These are phyloP conservation scores for Sebastes variabilis DNA, from an alignment of 2,797 vertebrate genomes.

Conservation along the genomic window DNA sequence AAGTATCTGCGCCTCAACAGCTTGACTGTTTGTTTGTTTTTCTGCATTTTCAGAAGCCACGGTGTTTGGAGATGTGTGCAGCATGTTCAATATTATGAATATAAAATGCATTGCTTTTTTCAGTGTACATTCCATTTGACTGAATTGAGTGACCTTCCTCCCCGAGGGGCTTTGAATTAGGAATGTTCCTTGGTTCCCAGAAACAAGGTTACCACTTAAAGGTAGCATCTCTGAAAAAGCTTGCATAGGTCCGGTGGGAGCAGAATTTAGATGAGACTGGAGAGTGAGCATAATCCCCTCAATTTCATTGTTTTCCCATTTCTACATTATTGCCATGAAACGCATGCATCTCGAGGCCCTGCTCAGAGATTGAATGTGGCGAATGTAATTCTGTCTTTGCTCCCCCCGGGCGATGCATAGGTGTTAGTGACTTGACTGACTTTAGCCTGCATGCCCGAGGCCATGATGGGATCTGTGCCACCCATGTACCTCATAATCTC, in stretches of 20 bases:
- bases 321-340: slow-evolving; percentile 68
- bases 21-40: slow-evolving; percentile 34
- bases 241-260: slow-evolving; percentile 51
- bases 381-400: slow-evolving; percentile 62
- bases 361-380: slow-evolving; percentile 60
- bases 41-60: background rate
- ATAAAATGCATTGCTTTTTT: slow-evolving; percentile 29
- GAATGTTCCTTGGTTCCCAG: slow-evolving; percentile 38
- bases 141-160: slow-evolving; percentile 35
- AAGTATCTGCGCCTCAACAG: background rate
- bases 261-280: slow-evolving; percentile 67
- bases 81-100: slow-evolving; percentile 41
- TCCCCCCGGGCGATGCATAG: slow-evolving; percentile 54
- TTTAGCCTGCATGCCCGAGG: slow-evolving; percentile 55
- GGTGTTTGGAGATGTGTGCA: slow-evolving; percentile 2
- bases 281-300: slow-evolving; percentile 62
- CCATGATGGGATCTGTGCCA: slow-evolving; percentile 61
- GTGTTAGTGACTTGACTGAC: slow-evolving; percentile 66
- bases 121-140: slow-evolving; percentile 32
- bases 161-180: slow-evolving; percentile 48
- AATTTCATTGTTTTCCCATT: slow-evolving; percentile 70
- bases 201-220: slow-evolving; percentile 68
- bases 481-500: slow-evolving; percentile 68
- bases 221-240: slow-evolving; percentile 53
- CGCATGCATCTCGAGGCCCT: slow-evolving; percentile 38